A percentile compares a stretch with the other conserved stretches of the same genome.
phyloP scores from a whole-genome alignment of 1,140 invertebrate genomes.

The Drosophila simulans region DNA sequence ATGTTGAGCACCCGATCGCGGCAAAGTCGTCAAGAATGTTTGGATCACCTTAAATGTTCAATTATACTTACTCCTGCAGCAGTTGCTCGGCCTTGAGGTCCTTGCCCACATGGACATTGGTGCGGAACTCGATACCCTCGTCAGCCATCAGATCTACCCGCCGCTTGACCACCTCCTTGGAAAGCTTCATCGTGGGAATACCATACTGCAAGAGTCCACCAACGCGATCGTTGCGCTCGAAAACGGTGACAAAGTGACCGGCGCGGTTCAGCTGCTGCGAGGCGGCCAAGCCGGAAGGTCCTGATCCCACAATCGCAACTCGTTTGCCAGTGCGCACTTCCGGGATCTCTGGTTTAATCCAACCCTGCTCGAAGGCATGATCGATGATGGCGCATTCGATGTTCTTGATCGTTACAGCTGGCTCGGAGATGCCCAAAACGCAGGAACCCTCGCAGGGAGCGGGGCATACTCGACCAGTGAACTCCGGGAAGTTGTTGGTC shows the following conservation, averaged over 20 bases:
- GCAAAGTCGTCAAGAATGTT: no score
- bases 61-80: slow-evolving; percentile 84
- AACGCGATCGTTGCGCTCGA: slow-evolving; percentile 97
- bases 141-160: slow-evolving; percentile 93
- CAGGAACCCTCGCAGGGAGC: slow-evolving; percentile 99
- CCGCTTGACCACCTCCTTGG: slow-evolving; percentile 96
- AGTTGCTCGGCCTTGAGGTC: slow-evolving; percentile 92
- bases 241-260: slow-evolving; percentile 96
- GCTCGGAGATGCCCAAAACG: slow-evolving; percentile 97
- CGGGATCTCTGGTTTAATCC: slow-evolving; percentile 92
- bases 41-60: neutral
- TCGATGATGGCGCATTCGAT: slow-evolving; percentile 99
- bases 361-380: slow-evolving; percentile 98
- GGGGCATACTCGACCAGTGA: slow-evolving; percentile 98
- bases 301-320: slow-evolving; percentile 97
- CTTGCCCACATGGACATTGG: slow-evolving; percentile 95
- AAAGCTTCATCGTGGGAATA: slow-evolving; percentile 99
- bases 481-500: slow-evolving; percentile 99
- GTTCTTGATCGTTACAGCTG: slow-evolving; percentile 99
- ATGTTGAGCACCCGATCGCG: no score
- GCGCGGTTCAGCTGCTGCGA: slow-evolving; percentile 98
- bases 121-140: slow-evolving; percentile 97
- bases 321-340: slow-evolving; percentile 91
- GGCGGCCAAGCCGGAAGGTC: slow-evolving; percentile 97
- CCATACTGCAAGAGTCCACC: slow-evolving; percentile 98